A percentile compares a stretch with the other conserved stretches of the same genome.
Evolutionary conservation across 2,888 invertebrate genomes (phyloP).

Genomic region (Pyrrhia umbra): DNA sequence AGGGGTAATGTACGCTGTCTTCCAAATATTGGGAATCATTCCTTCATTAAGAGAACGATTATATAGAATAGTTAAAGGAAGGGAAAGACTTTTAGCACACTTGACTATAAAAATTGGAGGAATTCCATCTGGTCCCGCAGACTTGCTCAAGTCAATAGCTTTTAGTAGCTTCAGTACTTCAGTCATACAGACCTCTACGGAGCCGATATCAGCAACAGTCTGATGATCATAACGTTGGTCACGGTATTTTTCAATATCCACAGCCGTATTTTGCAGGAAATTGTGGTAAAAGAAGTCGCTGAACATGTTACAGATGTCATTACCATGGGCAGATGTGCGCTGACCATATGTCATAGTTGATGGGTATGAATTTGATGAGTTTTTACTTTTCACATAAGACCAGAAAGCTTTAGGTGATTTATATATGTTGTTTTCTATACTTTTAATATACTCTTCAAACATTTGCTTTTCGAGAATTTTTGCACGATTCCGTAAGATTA

Average conservation of each 20-base stretch:
- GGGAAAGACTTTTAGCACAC: background rate
- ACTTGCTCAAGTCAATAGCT: background rate
- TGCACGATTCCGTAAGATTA: slow-evolving; percentile 15
- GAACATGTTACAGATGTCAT: background rate
- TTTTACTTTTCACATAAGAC: background rate
- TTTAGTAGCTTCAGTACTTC: background rate
- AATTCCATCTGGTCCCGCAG: background rate
- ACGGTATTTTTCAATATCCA: background rate
- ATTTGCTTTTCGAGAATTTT: slow-evolving; percentile 7
- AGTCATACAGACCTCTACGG: background rate
- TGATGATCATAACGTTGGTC: background rate
- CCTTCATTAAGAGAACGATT: slow-evolving; percentile 1
- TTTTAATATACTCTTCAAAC: slow-evolving; percentile 16
- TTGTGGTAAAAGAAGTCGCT: background rate
- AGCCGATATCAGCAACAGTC: background rate
- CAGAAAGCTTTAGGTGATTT: slow-evolving; percentile 6
- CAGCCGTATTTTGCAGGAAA: background rate
- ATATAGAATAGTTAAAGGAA: background rate
- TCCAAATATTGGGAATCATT: background rate
- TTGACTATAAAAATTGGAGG: background rate
- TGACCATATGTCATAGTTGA: background rate
- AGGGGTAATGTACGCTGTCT: background rate
- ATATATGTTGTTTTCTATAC: background rate
- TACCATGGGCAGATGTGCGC: background rate
- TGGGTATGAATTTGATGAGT: background rate